phyloP scores from a whole-genome alignment of 2,797 vertebrate species.

The Lophius americanus region DNA sequence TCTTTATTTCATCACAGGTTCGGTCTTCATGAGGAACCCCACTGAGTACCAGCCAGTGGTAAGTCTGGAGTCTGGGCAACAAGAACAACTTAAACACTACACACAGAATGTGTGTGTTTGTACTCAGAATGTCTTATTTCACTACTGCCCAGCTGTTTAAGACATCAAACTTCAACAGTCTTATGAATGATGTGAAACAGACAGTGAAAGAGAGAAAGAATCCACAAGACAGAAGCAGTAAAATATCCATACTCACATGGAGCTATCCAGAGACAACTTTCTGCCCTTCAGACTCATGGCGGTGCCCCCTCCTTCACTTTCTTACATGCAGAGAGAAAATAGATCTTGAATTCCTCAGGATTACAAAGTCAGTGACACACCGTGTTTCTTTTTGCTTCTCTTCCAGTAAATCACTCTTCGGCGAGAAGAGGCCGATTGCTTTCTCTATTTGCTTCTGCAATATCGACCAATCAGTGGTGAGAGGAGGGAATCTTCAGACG shows the following conservation, averaged over 20 bases:
- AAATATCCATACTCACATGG: conserved; percentile 64
- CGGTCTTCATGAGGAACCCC: background rate
- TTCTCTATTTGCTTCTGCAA: background rate
- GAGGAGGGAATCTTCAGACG: background rate
- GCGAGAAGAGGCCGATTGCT: background rate
- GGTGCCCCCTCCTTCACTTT: conserved; percentile 2
- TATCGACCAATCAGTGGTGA: conserved; percentile 41
- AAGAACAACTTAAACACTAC: conserved; percentile 11
- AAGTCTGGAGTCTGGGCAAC: conserved; percentile 31
- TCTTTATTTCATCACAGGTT: background rate
- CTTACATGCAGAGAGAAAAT: background rate
- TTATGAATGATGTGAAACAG: background rate
- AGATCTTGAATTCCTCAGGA: background rate
- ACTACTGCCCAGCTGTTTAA: background rate
- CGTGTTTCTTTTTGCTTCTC: too few species aligned
- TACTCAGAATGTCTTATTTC: background rate
- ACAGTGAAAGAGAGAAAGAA: too few species aligned
- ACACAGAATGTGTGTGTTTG: background rate
- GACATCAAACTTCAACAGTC: background rate
- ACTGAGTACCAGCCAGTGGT: conserved; percentile 1
- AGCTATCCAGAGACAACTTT: conserved; percentile 72
- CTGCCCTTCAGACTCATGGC: conserved; percentile 68
- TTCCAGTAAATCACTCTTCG: background rate
- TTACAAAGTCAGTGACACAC: background rate
- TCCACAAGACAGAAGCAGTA: background rate